These are phyloP conservation scores for Edolisoma coerulescens DNA, from an alignment of 2,113 vertebrate genomes.

Conservation along the genomic window DNA sequence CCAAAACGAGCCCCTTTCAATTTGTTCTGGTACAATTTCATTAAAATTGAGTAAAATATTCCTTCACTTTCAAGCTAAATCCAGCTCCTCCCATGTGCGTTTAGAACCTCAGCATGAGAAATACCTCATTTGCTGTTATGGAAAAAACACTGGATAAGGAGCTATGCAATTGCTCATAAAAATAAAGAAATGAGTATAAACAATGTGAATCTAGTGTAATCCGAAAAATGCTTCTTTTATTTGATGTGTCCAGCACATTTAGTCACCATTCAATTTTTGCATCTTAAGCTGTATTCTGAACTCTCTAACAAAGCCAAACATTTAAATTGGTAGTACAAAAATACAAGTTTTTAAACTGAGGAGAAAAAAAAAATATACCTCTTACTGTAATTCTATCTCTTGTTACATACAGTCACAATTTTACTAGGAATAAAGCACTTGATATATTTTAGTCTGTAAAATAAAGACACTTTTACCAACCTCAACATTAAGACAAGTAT, in stretches of 20 bases:
- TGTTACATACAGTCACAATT: conserved; percentile 2
- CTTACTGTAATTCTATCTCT: not conserved
- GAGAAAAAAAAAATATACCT: conserved; percentile 13
- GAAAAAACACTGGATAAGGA: not conserved
- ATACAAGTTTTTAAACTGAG: conserved; percentile 39
- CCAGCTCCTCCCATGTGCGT: not conserved
- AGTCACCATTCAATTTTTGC: conserved; percentile 24
- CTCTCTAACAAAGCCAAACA: conserved; percentile 35
- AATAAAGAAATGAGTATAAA: not conserved
- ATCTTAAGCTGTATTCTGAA: conserved; percentile 9
- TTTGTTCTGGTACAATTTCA: not conserved
- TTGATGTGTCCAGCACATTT: conserved; percentile 66
- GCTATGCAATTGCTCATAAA: not conserved
- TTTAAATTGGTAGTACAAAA: conserved; percentile 55
- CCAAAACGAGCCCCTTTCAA: not conserved
- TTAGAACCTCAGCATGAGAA: not conserved
- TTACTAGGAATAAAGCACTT: conserved; percentile 45
- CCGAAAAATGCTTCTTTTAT: conserved; percentile 62
- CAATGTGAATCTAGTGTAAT: not conserved
- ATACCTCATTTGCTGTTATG: not conserved
- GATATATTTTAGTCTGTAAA: not conserved
- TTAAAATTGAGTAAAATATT: not conserved
- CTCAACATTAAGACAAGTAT: not conserved
- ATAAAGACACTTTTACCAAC: conserved; percentile 11
- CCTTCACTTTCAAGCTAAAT: not conserved